phyloP scores from a whole-genome alignment of 2,797 vertebrate genomes.

The Echeneis naucrates region DNA sequence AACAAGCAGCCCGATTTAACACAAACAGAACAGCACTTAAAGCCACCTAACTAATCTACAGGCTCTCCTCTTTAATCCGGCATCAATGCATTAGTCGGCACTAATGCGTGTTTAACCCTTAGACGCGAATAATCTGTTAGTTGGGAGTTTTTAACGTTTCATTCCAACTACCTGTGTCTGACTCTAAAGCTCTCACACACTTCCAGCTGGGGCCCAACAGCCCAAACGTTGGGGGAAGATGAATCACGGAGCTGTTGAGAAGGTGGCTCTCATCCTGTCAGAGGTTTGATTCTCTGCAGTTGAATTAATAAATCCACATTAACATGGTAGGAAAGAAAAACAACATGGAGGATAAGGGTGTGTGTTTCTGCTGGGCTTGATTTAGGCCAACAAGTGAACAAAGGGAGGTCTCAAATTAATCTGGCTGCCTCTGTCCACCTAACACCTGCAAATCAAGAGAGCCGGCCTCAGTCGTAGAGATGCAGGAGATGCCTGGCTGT shows the following conservation, averaged over 20 bases:
- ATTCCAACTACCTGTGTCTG: not conserved
- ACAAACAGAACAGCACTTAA: accelerated
- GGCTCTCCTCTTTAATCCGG: not conserved
- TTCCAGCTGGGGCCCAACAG: not conserved
- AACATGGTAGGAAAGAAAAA: not conserved
- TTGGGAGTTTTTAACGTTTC: too few relatives aligned
- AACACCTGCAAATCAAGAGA: not conserved
- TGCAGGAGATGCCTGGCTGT: not conserved
- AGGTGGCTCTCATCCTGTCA: too few relatives aligned
- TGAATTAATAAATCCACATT: not conserved
- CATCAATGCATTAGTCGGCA: not conserved
- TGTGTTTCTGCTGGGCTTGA: not conserved
- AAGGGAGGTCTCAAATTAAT: not conserved
- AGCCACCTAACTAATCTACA: too few relatives aligned
- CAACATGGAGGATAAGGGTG: not conserved
- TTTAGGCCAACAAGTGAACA: not conserved
- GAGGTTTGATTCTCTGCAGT: too few relatives aligned
- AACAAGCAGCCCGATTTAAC: too few relatives aligned
- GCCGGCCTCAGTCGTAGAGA: too few relatives aligned
- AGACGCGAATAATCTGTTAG: not conserved
- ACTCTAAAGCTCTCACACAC: not conserved
- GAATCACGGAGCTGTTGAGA: too few relatives aligned
- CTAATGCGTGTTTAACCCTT: accelerated
- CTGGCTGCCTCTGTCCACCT: not conserved
- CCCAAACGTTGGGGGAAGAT: too few relatives aligned